phyloP scores from a whole-genome alignment of 2,113 vertebrate species.

The Mionectes macconnelli region DNA sequence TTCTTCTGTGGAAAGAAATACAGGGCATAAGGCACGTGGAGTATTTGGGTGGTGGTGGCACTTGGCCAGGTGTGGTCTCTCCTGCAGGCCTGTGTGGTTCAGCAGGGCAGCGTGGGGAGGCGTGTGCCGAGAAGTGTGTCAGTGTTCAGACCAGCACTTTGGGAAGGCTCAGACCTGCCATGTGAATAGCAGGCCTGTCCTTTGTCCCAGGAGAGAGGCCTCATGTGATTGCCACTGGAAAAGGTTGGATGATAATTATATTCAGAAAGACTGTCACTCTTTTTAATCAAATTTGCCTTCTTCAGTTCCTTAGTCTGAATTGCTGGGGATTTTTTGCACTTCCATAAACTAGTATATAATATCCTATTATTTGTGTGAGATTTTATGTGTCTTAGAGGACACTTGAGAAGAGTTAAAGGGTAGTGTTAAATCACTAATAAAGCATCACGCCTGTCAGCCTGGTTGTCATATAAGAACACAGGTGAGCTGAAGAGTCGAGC shows the following conservation, averaged over 20 bases:
- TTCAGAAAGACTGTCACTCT: not conserved
- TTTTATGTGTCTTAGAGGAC: not conserved
- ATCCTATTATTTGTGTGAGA: not conserved
- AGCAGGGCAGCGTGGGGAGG: not conserved
- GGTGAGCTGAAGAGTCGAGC: not conserved
- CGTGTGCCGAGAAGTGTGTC: no score
- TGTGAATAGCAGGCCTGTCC: not conserved
- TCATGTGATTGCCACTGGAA: not conserved
- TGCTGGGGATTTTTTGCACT: not conserved
- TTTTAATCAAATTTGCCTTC: not conserved
- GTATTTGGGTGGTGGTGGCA: not conserved
- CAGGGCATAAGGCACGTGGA: not conserved
- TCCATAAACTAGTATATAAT: not conserved
- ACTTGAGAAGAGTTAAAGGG: not conserved
- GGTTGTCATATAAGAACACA: rapidly evolving
- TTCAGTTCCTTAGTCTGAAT: not conserved
- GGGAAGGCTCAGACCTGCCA: not conserved
- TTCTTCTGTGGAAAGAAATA: not conserved
- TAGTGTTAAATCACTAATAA: not conserved
- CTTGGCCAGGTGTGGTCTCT: not conserved
- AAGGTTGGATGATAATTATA: not conserved
- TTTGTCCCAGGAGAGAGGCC: not conserved
- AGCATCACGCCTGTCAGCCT: not conserved
- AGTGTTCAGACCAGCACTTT: not conserved
- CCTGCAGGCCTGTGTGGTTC: not conserved